Percentiles rank a stretch among this genome's conserved stretches.
These are phyloP conservation scores for Hemitrygon akajei DNA, from an alignment of 2,797 vertebrate species.

Conservation along the genomic window DNA sequence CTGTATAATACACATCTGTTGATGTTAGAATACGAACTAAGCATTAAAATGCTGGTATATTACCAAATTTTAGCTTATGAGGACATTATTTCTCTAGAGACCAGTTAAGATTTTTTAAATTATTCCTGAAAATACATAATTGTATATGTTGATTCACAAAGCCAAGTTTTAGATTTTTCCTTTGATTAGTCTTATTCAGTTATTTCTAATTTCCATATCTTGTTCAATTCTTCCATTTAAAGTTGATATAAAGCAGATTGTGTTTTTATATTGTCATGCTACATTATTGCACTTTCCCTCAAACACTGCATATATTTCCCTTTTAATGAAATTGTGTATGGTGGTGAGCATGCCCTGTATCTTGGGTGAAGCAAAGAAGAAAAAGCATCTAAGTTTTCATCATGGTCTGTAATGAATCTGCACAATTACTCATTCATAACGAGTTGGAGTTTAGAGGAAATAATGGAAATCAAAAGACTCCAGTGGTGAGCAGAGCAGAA, in stretches of 20 bases:
- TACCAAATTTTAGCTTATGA: not conserved
- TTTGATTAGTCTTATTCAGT: not conserved
- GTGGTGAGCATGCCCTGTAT: not conserved
- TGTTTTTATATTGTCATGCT: too few species aligned
- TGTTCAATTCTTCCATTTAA: not conserved
- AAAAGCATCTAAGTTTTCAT: too few species aligned
- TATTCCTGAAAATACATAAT: not conserved
- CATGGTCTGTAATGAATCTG: too few species aligned
- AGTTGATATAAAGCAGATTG: not conserved
- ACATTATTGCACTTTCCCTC: too few species aligned
- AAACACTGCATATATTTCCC: too few species aligned
- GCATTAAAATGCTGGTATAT: not conserved
- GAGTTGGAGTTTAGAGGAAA: too few species aligned
- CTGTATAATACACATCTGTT: not conserved
- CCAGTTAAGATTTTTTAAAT: not conserved
- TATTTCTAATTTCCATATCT: not conserved
- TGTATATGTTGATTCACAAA: not conserved
- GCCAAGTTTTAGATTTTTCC: not conserved
- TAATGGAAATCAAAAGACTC: not conserved
- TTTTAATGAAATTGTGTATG: not conserved
- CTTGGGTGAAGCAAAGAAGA: not conserved
- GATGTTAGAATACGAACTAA: not conserved
- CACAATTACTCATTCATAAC: too few species aligned
- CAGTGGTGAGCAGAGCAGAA: not conserved
- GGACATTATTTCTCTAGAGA: not conserved